Evolutionary conservation across 2,113 vertebrate genomes (phyloP), one percentile per base, ranked within the genome.

Genomic region (Accipiter cooperii): DNA sequence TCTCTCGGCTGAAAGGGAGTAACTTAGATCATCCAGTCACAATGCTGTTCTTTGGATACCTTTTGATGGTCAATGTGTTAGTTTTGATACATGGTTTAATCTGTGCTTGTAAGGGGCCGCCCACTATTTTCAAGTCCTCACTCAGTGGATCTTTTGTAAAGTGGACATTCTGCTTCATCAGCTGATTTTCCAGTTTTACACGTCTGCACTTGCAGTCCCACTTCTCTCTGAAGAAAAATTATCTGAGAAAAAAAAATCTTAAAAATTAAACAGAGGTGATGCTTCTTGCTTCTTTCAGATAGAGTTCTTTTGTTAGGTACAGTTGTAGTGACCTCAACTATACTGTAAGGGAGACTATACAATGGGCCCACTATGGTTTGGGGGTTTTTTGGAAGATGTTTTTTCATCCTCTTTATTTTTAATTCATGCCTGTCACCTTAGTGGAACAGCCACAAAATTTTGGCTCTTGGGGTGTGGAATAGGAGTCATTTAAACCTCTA

Each of bases 1-100:
- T 85, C 76, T 86, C 97, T 92, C 87, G 17, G 65, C 84, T 96
- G 94, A 97, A 96, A 96, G 87, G 96, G 96, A 97, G 93, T 92
- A 63, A 81, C 79, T 96, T 95, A 95, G 90, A 90, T 97, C 82
- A 84, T 92, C 38, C 31, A 90, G 91, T 83, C 96, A 82, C 44
- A 63, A 36, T 58, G 52, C 71, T 71, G 90, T 84, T 94, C 75
- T 96, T 86, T 44, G 40, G 85, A 92, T 58, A 38, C 81, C 29
- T 44, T 81, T 94, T 86, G 15, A 55, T 75, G 69, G 81, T 76
- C 17, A 0, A 81, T 64, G 95, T 91, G 83, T 88, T 96, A 88
- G 58, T 97, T 96, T 94, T 94, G 95, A 91, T 93, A 58, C 87
- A 63, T 66, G 95, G 90, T 79, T 96, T 93, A 92, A 91, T 91